A percentile compares a stretch with the other conserved stretches of the same genome.
phyloP scores from a whole-genome alignment of 37 sponge, comb jelly and placozoan species.

The Cladorhizidae sp. region DNA sequence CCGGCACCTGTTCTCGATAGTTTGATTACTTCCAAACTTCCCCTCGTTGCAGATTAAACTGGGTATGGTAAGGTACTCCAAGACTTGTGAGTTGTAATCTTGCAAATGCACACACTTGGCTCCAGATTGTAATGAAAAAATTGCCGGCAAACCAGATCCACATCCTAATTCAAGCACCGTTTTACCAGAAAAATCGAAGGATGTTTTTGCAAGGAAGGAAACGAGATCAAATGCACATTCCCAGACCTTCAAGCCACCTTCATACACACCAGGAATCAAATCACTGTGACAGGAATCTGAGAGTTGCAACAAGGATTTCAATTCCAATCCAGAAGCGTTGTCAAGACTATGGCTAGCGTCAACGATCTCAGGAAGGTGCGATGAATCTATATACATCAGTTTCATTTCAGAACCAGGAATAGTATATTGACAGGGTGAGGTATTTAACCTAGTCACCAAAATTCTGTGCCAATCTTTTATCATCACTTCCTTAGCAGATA shows the following conservation, averaged over 20 bases:
- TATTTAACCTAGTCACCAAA: too few relatives aligned
- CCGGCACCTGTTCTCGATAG: background rate
- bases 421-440: background rate
- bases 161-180: conserved; percentile 92
- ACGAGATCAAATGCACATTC: conserved; percentile 91
- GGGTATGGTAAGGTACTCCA: conserved; percentile 80
- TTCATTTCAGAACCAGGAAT: conserved; percentile 3
- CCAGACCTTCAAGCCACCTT: conserved; percentile 97
- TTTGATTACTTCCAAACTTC: background rate
- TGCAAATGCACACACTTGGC: conserved; percentile 81
- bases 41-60: conserved; percentile 48
- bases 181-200: conserved; percentile 23
- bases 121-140: conserved; percentile 66
- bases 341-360: background rate
- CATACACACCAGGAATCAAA: conserved; percentile 86
- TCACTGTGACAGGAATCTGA: conserved; percentile 61
- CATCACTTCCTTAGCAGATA: too few relatives aligned
- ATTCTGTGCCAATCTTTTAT: too few relatives aligned
- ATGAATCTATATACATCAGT: background rate
- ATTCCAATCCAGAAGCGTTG: background rate
- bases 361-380: background rate
- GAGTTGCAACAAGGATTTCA: conserved; percentile 2
- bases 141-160: conserved; percentile 91
- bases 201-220: conserved; percentile 26
- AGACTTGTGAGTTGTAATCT: conserved; percentile 93